Evolutionary conservation across 2,797 vertebrate genomes (phyloP).

Genomic region (Myiotriccus ornatus): DNA sequence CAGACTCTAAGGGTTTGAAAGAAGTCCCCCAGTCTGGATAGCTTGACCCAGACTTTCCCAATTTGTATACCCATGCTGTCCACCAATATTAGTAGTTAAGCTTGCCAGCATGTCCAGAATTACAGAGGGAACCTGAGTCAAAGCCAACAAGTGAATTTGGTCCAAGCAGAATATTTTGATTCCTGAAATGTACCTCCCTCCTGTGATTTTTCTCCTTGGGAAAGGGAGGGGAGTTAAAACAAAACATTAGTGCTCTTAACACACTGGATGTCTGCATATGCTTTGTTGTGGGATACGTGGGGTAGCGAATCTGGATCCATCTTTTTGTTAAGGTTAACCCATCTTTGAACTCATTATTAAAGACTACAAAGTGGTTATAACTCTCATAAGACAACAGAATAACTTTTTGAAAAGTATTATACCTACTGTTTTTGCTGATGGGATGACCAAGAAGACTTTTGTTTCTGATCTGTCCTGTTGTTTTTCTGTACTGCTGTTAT

Average conservation of each 20-base stretch:
- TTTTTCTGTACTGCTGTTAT: neutral
- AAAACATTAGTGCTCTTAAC: neutral
- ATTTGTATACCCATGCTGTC: neutral
- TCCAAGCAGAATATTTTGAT: neutral
- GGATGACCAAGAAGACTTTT: neutral
- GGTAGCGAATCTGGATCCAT: neutral
- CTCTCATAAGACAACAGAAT: neutral
- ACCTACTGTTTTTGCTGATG: neutral
- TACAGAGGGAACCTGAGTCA: neutral
- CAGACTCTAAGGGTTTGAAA: neutral
- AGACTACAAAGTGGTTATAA: neutral
- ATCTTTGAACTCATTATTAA: neutral
- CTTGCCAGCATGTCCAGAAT: neutral
- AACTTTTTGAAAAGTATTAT: neutral
- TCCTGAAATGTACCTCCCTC: neutral
- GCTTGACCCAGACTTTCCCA: neutral
- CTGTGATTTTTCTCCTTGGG: neutral
- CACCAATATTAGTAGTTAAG: neutral
- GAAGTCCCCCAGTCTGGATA: neutral
- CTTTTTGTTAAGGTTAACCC: neutral
- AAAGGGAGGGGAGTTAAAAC: neutral
- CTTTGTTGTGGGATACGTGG: neutral
- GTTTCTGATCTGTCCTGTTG: neutral
- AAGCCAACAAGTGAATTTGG: neutral
- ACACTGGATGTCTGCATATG: neutral